Evolutionary conservation across 2,888 invertebrate genomes (phyloP), one percentile per base, ranked within the genome.

Genomic region (Dynastes maya): DNA sequence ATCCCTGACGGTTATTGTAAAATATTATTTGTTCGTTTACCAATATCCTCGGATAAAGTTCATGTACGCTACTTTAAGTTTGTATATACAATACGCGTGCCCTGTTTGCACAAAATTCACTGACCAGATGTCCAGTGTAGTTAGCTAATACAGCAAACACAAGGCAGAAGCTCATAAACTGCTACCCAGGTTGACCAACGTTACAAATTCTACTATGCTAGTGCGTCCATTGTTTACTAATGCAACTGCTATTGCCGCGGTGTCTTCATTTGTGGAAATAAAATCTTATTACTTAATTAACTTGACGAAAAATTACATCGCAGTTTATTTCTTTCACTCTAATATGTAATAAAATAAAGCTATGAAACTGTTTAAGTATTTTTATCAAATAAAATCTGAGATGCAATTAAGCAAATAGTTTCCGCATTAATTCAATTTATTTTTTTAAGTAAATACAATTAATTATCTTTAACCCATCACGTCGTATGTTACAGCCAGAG

Each of bases 61-160:
- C 29, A 64, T 64, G 64, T 55, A 55, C 16, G 32, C n/a, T 64
- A 64, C 64, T 64, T 64, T 64, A 29, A 32, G 67, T 45, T 40
- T n/a, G 67, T 16, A 45, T 16, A 45, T 40, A 45, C 45, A 45
- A 45, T 67, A 16, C 67, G 16, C 45, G 40, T 67, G 67, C 45
- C 49, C 8, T 67, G 67, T 67, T 67, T 67, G 58, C 55, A 55
- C 71, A 22, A 71, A 58, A 71, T 71, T 49, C 55, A 70, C 51
- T 53, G 40, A 53, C 32, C 70, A 70, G 70, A 70, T 70, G 70
- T 70, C 53, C 70, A 32, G 29, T 51, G 32, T 53, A 32, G 70
- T 70, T 51, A 53, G 70, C 70, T 70, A 70, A 70, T 70, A 70
- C 29, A 51, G 70, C 70, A 70, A 70, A 70, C 70, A 70, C 70